phyloP scores from a whole-genome alignment of 2,113 vertebrate genomes.

The Equus quagga region DNA sequence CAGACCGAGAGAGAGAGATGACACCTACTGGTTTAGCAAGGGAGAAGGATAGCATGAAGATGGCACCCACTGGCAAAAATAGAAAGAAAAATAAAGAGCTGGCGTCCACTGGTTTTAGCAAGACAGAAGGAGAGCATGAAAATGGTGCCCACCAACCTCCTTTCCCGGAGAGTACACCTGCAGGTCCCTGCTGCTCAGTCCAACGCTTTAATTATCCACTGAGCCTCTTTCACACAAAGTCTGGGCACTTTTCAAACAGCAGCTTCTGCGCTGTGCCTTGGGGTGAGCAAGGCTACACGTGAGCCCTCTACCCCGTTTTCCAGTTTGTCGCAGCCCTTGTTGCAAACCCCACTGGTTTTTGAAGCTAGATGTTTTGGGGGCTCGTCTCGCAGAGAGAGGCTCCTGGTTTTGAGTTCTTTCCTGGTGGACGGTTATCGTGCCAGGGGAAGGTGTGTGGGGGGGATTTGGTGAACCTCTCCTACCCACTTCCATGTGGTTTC shows the following conservation, averaged over 20 bases:
- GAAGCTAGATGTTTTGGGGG: neutral
- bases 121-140: neutral
- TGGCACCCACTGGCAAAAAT: neutral
- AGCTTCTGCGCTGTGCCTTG: neutral
- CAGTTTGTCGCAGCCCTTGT: neutral
- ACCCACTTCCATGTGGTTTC: neutral
- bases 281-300: neutral
- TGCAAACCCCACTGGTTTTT: neutral
- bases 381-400: neutral
- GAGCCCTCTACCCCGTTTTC: neutral
- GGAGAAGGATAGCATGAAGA: neutral
- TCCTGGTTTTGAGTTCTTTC: neutral
- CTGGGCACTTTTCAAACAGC: neutral
- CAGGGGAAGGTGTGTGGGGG: too few relatives aligned
- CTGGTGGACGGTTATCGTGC: neutral
- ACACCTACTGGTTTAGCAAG: neutral
- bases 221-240: neutral
- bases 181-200: neutral
- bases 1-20: neutral
- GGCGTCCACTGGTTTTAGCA: neutral
- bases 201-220: neutral
- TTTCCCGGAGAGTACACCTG: neutral
- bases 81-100: too few relatives aligned
- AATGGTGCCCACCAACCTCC: neutral
- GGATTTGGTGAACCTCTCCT: neutral